phyloP scores from a whole-genome alignment of 2,797 vertebrate genomes.

The Periparus ater region DNA sequence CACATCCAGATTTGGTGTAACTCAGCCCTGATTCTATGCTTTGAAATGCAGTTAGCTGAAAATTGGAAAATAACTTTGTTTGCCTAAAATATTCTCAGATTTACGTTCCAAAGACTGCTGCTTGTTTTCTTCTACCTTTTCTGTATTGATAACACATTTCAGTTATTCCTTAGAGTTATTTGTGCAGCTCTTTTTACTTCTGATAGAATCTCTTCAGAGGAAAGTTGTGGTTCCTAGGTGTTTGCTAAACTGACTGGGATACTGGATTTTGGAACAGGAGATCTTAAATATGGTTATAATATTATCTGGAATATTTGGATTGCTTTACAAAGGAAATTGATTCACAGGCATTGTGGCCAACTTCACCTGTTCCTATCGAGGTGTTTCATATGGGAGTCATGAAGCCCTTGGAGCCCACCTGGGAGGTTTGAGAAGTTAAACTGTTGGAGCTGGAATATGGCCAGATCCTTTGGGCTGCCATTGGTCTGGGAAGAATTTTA shows the following conservation, averaged over 20 bases:
- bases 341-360: background rate
- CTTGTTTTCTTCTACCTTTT: background rate
- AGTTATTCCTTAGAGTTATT: background rate
- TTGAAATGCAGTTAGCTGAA: background rate
- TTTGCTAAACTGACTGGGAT: background rate
- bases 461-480: fast-evolving
- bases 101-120: fast-evolving
- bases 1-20: background rate
- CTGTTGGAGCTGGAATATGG: background rate
- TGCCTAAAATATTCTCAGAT: background rate
- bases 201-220: background rate
- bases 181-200: background rate
- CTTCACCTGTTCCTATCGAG: fast-evolving
- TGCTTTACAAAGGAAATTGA: background rate
- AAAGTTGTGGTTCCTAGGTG: background rate
- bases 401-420: background rate
- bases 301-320: background rate
- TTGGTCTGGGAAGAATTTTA: background rate
- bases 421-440: background rate
- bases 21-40: background rate
- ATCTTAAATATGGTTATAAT: background rate
- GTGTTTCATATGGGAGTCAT: background rate
- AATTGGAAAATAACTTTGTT: background rate
- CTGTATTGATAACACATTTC: background rate
- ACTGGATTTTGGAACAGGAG: background rate